Evolutionary conservation across 2,888 invertebrate genomes (phyloP).

Genomic region (Agonopterix heracliana): DNA sequence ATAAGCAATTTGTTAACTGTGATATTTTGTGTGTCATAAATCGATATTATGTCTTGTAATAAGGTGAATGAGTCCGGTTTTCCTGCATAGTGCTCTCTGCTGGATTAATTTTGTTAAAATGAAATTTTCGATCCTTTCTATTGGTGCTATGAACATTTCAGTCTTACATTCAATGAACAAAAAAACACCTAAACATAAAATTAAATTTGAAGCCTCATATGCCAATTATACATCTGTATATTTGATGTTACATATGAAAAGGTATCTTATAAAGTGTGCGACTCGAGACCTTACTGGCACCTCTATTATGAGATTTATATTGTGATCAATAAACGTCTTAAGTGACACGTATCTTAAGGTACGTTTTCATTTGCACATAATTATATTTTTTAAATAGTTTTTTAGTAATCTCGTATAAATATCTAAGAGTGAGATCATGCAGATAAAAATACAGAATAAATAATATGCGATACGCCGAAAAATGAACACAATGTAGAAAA

Average conservation of each 20-base stretch:
- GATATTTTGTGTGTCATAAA: neutral
- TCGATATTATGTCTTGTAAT: neutral
- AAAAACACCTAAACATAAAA: slow-evolving; percentile 53
- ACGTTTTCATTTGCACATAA: too few species aligned
- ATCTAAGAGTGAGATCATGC: slow-evolving; percentile 74
- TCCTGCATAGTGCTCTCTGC: slow-evolving; percentile 48
- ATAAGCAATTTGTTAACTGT: neutral
- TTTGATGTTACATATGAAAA: too few species aligned
- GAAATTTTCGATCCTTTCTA: slow-evolving; percentile 37
- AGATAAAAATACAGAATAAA: slow-evolving; percentile 70
- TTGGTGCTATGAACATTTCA: slow-evolving; percentile 66
- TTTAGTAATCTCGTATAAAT: slow-evolving; percentile 74
- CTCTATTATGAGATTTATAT: too few species aligned
- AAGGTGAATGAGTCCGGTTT: slow-evolving; percentile 28
- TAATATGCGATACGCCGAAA: slow-evolving; percentile 63
- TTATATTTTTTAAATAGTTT: slow-evolving; percentile 61
- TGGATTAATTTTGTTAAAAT: slow-evolving; percentile 37
- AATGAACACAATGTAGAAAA: slow-evolving; percentile 72
- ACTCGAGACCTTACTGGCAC: too few species aligned
- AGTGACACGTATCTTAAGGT: too few species aligned
- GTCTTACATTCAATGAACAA: slow-evolving; percentile 62
- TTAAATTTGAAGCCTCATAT: slow-evolving; percentile 69
- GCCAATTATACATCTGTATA: slow-evolving; percentile 67
- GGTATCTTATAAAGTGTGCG: too few species aligned
- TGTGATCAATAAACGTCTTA: too few species aligned